These are phyloP conservation scores for Nannospalax galili DNA, from an alignment of 2,113 vertebrate genomes.

Conservation along the genomic window DNA sequence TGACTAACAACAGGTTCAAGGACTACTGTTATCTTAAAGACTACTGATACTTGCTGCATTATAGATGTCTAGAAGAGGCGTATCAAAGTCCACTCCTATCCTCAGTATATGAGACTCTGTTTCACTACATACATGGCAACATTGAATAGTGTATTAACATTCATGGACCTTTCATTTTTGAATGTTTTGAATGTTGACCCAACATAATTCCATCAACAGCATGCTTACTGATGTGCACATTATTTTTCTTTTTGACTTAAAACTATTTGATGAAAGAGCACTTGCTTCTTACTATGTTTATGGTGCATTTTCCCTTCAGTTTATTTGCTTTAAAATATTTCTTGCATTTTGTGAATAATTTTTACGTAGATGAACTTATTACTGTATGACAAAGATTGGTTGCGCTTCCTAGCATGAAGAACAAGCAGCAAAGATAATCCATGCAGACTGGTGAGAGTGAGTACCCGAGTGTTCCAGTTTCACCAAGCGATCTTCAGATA, in stretches of 20 bases:
- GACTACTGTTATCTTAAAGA: background rate
- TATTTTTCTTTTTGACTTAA: slow-evolving; percentile 28
- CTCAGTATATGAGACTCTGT: background rate
- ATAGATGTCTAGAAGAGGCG: background rate
- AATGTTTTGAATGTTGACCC: background rate
- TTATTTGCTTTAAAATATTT: slow-evolving; percentile 16
- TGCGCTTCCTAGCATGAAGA: background rate
- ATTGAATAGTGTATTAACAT: background rate
- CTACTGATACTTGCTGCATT: background rate
- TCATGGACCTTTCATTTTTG: background rate
- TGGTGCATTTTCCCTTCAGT: background rate
- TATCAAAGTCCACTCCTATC: background rate
- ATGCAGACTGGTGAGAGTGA: background rate
- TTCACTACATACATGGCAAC: background rate
- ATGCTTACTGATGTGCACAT: background rate
- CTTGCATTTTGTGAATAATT: background rate
- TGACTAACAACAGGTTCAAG: background rate
- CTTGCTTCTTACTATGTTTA: background rate
- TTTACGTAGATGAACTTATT: slow-evolving; percentile 16
- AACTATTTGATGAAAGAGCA: slow-evolving; percentile 22
- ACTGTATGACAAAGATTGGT: background rate
- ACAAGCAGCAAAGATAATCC: background rate
- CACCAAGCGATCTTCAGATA: background rate
- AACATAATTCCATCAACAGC: background rate
- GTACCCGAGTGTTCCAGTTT: background rate